These are phyloP conservation scores for Archegozetes longisetosus DNA, from an alignment of 1,140 invertebrate genomes.

Conservation along the genomic window DNA sequence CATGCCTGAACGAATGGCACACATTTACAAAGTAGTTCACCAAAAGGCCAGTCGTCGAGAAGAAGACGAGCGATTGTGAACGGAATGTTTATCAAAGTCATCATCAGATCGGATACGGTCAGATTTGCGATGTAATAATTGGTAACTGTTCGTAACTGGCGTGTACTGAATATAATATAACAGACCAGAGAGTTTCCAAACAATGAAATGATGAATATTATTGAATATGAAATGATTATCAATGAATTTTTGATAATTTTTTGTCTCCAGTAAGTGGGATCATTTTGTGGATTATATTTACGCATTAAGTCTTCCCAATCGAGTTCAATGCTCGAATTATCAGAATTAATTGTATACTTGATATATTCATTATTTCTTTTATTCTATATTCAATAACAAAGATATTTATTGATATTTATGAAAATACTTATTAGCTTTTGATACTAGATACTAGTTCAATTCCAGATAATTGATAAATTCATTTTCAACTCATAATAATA, in stretches of 20 bases:
- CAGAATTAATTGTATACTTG: too few relatives aligned
- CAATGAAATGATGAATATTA: constrained; percentile 8
- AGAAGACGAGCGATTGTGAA: constrained; percentile 35
- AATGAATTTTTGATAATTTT: not conserved
- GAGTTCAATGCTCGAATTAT: too few relatives aligned
- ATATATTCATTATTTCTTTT: too few relatives aligned
- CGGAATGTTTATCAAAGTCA: constrained; percentile 70
- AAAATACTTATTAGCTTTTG: too few relatives aligned
- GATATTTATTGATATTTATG: too few relatives aligned
- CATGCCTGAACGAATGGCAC: constrained; percentile 32
- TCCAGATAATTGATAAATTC: too few relatives aligned
- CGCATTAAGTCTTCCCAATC: too few relatives aligned
- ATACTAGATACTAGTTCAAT: too few relatives aligned
- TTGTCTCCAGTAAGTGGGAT: not conserved
- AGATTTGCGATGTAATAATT: constrained; percentile 74
- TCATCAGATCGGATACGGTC: constrained; percentile 63
- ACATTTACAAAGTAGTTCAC: constrained; percentile 31
- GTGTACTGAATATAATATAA: not conserved
- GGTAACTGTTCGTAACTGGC: constrained; percentile 30
- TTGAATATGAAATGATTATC: not conserved
- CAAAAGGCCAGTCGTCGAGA: constrained; percentile 33
- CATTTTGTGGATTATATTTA: too few relatives aligned
- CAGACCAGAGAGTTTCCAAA: constrained; percentile 6
- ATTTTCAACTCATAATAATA: too few relatives aligned
- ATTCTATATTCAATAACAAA: too few relatives aligned